Evolutionary conservation across 2,888 invertebrate genomes (phyloP).

Genomic region (Microdon myrmicae): DNA sequence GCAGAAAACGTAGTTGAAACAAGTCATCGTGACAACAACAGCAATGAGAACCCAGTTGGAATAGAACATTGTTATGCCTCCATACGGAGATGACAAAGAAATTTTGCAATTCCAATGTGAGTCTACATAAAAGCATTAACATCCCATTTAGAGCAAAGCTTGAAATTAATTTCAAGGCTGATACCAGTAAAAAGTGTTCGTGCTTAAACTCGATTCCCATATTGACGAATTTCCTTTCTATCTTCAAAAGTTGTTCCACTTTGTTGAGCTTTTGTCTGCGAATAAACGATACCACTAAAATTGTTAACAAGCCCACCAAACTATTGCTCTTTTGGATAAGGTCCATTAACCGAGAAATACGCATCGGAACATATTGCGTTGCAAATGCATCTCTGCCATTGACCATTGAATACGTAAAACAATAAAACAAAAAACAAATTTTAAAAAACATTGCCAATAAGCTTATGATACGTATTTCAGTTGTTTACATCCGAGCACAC

Average conservation of each 20-base stretch:
- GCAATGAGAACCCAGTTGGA: constrained; percentile 57
- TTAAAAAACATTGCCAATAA: too few species aligned
- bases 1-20: constrained; percentile 54
- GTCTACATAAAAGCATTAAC: constrained; percentile 51
- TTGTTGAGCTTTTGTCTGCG: constrained; percentile 39
- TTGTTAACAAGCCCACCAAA: constrained; percentile 54
- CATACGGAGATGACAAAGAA: constrained; percentile 35
- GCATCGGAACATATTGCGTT: constrained; percentile 54
- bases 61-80: constrained; percentile 55
- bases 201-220: constrained; percentile 56
- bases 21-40: constrained; percentile 54
- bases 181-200: constrained; percentile 35
- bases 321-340: constrained; percentile 57
- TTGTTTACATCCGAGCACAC: neutral
- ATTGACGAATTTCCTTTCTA: constrained; percentile 55
- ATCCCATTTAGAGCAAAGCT: constrained; percentile 27
- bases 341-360: constrained; percentile 57
- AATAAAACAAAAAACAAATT: neutral
- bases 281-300: constrained; percentile 51
- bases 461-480: neutral
- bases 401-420: constrained; percentile 35
- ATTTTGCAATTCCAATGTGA: constrained; percentile 38
- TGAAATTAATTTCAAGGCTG: constrained; percentile 44
- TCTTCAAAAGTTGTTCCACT: constrained; percentile 41
- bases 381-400: constrained; percentile 54